Evolutionary conservation across 2,888 invertebrate genomes (phyloP).

Genomic region (Ophioninae sp.): DNA sequence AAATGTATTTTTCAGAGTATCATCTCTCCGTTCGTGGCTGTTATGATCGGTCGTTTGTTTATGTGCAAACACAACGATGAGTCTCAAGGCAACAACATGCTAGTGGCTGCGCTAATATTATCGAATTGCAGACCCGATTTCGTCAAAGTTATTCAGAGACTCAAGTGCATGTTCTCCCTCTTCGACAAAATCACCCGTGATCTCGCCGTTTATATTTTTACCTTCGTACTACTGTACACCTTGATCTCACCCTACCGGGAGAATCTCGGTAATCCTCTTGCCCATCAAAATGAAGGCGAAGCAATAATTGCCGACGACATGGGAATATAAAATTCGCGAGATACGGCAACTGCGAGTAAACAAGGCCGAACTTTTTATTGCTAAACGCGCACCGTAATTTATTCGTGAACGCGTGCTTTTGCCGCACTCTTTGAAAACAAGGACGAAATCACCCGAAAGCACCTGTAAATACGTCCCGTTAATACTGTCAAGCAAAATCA

Average conservation of each 20-base stretch:
- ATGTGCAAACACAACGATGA: slow-evolving; percentile 53
- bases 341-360: neutral
- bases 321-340: slow-evolving; percentile 32
- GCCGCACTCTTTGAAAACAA: slow-evolving; percentile 7
- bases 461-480: slow-evolving; percentile 60
- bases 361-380: slow-evolving; percentile 21
- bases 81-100: slow-evolving; percentile 65
- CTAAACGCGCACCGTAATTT: slow-evolving; percentile 1
- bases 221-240: slow-evolving; percentile 71
- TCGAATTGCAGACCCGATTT: slow-evolving; percentile 74
- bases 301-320: slow-evolving; percentile 34
- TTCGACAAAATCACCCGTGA: slow-evolving; percentile 66
- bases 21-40: slow-evolving; percentile 70
- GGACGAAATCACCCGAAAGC: slow-evolving; percentile 27
- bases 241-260: slow-evolving; percentile 55
- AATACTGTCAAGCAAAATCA: slow-evolving; percentile 27
- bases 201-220: slow-evolving; percentile 74
- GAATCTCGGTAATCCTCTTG: slow-evolving; percentile 46
- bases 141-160: slow-evolving; percentile 63
- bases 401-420: slow-evolving; percentile 37
- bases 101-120: slow-evolving; percentile 73
- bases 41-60: slow-evolving; percentile 69
- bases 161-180: slow-evolving; percentile 66
- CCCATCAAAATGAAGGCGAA: slow-evolving; percentile 33
- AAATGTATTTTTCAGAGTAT: slow-evolving; percentile 70